Conservation (phyloP, 2,888 invertebrate genomes). For the Frankliniella fusca region DNA sequence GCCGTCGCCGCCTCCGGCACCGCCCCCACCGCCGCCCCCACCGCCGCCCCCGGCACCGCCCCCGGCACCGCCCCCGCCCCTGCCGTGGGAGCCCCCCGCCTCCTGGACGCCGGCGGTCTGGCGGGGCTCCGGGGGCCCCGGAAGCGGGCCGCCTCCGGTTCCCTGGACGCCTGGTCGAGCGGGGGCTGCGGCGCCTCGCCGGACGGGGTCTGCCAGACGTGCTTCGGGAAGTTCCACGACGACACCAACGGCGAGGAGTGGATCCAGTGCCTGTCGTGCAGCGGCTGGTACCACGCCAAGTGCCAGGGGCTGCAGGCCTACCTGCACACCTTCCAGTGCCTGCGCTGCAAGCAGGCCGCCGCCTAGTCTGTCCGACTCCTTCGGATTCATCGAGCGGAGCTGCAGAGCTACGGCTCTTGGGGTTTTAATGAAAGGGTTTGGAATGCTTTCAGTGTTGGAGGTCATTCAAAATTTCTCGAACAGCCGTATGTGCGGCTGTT, state of each 20-base stretch:
- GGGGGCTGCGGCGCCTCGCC: conserved; percentile 43
- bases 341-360: not conserved
- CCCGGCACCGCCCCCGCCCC: not conserved
- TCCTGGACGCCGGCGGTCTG: conserved; percentile 17
- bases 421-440: no score
- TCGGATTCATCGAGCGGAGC: no score
- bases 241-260: conserved; percentile 18
- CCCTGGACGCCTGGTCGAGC: conserved; percentile 50
- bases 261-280: conserved; percentile 18
- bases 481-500: no score
- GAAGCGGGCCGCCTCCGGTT: conserved; percentile 41
- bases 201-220: conserved; percentile 34
- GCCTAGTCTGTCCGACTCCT: no score
- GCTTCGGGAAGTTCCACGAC: conserved; percentile 32
- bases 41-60: not conserved
- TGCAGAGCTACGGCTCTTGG: no score
- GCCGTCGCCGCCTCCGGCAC: not conserved
- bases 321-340: conserved; percentile 7
- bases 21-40: not conserved
- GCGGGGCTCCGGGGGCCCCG: conserved; percentile 37
- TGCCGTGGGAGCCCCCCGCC: not conserved
- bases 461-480: no score
- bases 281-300: conserved; percentile 20
- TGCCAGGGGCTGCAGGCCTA: conserved; percentile 14
- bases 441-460: no score